Conservation (phyloP, 2,797 vertebrate species). For the Smutsia gigantea region DNA sequence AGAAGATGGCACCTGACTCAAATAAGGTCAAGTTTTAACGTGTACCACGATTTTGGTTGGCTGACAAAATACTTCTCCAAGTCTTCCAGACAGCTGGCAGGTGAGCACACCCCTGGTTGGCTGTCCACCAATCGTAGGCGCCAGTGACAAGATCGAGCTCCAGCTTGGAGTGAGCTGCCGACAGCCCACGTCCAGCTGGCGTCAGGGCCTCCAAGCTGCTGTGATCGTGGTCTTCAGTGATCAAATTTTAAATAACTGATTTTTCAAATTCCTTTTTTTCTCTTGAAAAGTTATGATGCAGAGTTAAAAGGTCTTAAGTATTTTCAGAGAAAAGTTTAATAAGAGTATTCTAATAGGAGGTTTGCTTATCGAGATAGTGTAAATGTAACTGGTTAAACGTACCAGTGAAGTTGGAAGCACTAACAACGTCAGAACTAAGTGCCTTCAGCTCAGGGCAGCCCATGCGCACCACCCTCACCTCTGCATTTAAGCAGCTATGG, state of each 20-base stretch:
- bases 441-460: not conserved
- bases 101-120: accelerated
- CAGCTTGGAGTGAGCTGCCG: no score
- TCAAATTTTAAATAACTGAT: not conserved
- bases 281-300: not conserved
- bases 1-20: no score
- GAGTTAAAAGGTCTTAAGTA: not conserved
- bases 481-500: no score
- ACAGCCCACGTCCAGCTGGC: no score
- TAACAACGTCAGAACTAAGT: not conserved
- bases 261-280: not conserved
- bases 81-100: no score
- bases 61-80: not conserved
- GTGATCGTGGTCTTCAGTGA: not conserved
- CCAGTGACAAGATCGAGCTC: no score
- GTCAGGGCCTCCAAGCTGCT: not conserved
- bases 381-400: accelerated
- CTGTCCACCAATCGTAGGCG: not conserved
- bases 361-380: not conserved
- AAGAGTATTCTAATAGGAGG: no score
- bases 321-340: not conserved
- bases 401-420: accelerated
- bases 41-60: not conserved
- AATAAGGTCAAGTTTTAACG: accelerated
- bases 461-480: no score